Conservation (phyloP, 2,797 vertebrate species). For the Rousettus madagascariensis region DNA sequence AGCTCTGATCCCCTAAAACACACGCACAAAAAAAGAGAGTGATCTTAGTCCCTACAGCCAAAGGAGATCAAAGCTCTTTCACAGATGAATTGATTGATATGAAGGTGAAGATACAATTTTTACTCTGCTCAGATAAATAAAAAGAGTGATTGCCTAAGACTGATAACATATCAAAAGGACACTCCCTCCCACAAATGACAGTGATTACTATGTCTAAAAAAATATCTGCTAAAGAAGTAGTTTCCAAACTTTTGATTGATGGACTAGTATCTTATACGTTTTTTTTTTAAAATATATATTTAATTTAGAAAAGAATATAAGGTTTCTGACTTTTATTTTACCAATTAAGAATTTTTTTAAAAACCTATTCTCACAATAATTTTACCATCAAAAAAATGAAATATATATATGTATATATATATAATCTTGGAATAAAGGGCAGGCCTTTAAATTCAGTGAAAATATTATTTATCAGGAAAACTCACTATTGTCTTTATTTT, state of each 20-base stretch:
- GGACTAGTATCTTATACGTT: no score
- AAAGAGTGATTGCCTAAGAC: slow-evolving; percentile 36
- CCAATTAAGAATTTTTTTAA: slow-evolving; percentile 3
- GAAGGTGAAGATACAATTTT: slow-evolving; percentile 63
- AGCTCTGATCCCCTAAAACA: background rate
- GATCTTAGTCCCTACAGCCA: background rate
- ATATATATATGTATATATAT: background rate
- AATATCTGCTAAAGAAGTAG: slow-evolving; percentile 1
- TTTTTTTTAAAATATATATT: no score
- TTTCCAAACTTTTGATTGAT: slow-evolving; percentile 38
- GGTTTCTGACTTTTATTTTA: slow-evolving; percentile 17
- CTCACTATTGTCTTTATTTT: background rate
- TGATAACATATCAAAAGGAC: slow-evolving; percentile 53
- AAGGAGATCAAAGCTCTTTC: slow-evolving; percentile 41
- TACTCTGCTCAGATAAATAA: slow-evolving; percentile 61
- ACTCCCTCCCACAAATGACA: background rate
- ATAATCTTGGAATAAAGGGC: background rate
- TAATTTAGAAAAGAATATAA: background rate
- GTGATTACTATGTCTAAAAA: slow-evolving; percentile 23
- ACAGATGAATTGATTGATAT: slow-evolving; percentile 47
- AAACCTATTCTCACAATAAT: background rate
- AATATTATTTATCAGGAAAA: slow-evolving; percentile 31
- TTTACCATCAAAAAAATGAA: background rate
- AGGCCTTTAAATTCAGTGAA: background rate
- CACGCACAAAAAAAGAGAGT: background rate